These are phyloP conservation scores for Halictus quadricinctus DNA, from an alignment of 2,888 invertebrate genomes.

Conservation along the genomic window DNA sequence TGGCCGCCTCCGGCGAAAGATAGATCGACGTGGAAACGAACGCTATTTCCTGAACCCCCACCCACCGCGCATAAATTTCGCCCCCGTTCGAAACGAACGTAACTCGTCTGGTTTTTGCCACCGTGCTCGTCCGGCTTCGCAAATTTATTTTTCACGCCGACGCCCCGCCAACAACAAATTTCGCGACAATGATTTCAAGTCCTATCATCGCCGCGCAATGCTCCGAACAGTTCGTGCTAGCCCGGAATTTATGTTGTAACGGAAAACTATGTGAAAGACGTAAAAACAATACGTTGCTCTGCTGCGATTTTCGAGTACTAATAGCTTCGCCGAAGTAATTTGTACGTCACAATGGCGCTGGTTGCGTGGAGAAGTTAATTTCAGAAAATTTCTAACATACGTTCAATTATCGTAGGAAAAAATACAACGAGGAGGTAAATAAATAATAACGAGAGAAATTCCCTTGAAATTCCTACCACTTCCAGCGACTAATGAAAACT, in stretches of 20 bases:
- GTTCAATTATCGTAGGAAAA: background rate
- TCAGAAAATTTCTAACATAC: no score
- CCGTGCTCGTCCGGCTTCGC: conserved; percentile 3
- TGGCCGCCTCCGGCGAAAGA: conserved; percentile 35
- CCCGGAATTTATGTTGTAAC: no score
- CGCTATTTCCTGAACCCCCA: conserved; percentile 36
- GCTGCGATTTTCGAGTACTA: no score
- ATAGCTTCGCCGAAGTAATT: no score
- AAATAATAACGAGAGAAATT: background rate
- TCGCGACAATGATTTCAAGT: background rate
- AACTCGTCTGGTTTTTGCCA: conserved; percentile 40
- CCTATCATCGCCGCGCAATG: background rate
- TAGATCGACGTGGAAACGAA: conserved; percentile 49
- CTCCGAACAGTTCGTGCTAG: background rate
- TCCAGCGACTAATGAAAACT: background rate
- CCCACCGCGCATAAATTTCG: conserved; percentile 27
- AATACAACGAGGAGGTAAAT: background rate
- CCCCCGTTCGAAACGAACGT: conserved; percentile 23
- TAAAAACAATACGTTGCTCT: no score
- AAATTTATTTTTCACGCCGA: conserved; percentile 20
- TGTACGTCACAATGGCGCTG: no score
- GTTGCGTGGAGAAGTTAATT: no score
- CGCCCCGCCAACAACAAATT: background rate
- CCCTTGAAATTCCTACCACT: background rate
- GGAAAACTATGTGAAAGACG: no score